These are phyloP conservation scores for Ptiloglossa arizonensis DNA, from an alignment of 1,140 invertebrate species.

Conservation along the genomic window DNA sequence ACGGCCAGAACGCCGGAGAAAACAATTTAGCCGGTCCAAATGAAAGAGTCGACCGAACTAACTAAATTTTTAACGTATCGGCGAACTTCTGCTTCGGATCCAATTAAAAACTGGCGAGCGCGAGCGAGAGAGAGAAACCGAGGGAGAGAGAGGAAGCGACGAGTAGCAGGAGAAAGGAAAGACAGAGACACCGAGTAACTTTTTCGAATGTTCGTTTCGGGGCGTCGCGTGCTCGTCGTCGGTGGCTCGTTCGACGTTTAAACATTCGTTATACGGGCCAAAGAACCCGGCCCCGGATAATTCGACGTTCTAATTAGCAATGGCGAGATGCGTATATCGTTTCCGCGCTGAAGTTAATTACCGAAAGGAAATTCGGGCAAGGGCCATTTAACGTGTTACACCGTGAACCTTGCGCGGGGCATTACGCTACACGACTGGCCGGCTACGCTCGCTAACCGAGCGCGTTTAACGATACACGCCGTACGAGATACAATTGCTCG, in stretches of 20 bases:
- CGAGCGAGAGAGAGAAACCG: neutral
- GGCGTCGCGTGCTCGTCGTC: slow-evolving; percentile 40
- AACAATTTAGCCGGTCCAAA: slow-evolving; percentile 35
- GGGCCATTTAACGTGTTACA: slow-evolving; percentile 52
- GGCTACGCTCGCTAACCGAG: slow-evolving; percentile 46
- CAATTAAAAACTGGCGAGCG: slow-evolving; percentile 35
- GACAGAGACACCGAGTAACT: too few relatives aligned
- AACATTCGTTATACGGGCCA: slow-evolving; percentile 52
- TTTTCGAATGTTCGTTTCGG: slow-evolving; percentile 48
- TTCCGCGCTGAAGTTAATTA: slow-evolving; percentile 52
- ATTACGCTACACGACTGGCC: slow-evolving; percentile 42
- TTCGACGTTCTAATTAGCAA: slow-evolving; percentile 54
- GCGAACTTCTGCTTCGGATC: slow-evolving; percentile 39
- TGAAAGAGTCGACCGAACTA: slow-evolving; percentile 34
- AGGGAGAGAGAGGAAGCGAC: neutral
- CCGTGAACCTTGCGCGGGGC: slow-evolving; percentile 47
- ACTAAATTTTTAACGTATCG: slow-evolving; percentile 53
- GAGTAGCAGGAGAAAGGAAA: too few relatives aligned
- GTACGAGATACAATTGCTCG: slow-evolving; percentile 41
- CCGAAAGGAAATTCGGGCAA: slow-evolving; percentile 55
- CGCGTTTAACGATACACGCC: slow-evolving; percentile 40
- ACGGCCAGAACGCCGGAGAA: slow-evolving; percentile 2
- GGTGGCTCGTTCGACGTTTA: slow-evolving; percentile 37
- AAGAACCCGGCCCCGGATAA: slow-evolving; percentile 40
- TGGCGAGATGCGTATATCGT: slow-evolving; percentile 48